phyloP scores from a whole-genome alignment of 30 jellyfish, hydroid and myxozoan genomes.

The Aurelia coerulea region DNA sequence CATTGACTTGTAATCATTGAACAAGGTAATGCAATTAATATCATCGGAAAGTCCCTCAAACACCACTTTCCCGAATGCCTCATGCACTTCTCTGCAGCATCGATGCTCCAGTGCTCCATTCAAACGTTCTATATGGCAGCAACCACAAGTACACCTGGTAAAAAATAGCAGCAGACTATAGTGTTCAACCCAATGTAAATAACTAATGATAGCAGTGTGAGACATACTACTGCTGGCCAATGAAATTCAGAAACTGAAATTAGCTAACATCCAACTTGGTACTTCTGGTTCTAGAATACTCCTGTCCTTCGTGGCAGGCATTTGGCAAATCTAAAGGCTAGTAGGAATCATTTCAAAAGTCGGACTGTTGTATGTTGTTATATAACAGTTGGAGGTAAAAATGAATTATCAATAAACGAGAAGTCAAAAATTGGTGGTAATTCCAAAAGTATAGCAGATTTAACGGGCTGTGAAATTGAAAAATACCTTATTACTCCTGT shows the following conservation, averaged over 20 bases:
- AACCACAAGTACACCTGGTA: conserved; percentile 31
- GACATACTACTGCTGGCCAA: background rate
- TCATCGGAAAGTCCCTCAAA: conserved; percentile 18
- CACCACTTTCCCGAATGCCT: conserved; percentile 24
- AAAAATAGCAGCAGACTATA: background rate
- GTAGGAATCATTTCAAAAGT: too few species aligned
- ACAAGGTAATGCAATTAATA: conserved; percentile 9
- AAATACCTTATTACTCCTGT: too few species aligned
- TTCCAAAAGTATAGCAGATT: too few species aligned
- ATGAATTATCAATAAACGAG: background rate
- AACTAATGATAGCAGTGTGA: background rate
- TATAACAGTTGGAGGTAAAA: too few species aligned
- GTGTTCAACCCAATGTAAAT: background rate
- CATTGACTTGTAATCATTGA: conserved; percentile 6
- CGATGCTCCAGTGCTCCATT: conserved; percentile 25
- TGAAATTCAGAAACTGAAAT: background rate
- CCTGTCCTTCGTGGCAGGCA: too few species aligned
- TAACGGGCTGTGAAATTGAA: too few species aligned
- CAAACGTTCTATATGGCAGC: conserved; percentile 23
- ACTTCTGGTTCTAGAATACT: too few species aligned
- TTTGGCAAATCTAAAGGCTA: too few species aligned
- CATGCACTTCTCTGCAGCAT: conserved; percentile 22
- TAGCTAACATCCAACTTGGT: background rate
- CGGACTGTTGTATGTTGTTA: too few species aligned
- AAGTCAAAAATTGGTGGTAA: background rate